Evolutionary conservation across 2,113 vertebrate genomes (phyloP), one percentile per base, ranked within the genome.

Genomic region (Callaeas wilsoni): DNA sequence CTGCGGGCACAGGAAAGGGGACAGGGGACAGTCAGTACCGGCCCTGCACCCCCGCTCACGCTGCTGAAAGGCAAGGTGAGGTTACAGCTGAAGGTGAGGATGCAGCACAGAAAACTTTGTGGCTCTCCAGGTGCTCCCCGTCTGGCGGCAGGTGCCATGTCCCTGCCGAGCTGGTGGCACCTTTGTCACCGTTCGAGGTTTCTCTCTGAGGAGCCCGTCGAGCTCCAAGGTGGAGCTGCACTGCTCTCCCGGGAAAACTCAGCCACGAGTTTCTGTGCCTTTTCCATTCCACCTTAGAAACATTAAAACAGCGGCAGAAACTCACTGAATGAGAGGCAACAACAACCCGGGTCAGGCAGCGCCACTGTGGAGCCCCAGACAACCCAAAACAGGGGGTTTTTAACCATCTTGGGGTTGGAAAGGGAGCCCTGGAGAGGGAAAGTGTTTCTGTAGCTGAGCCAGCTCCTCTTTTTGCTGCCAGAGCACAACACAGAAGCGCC

Each of bases 1-100:
- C 99, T 99, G 97, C 11, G 92, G 90, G 93, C 93, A 96, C 96
- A 93, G 93, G 12, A 76, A 49, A 68, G 63, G 86, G 92, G 59
- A 94, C 39, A 97, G 73, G 70, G 94, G 35, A 94, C 17, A 57
- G 85, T 98, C 41, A 97, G 50, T 3, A 14, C 13, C 12, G 1
- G 30, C 7, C 35, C 84, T 13, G 39, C 55, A 19, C 63, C 35
- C 21, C 32, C 0, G 13, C 35, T 26, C 69, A 35, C 6, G 0
- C 29, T 9, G 56, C 97, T 97, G 95, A 80, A 98, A 98, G 87
- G 84, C 90, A 98, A 97, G 95, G 95, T 47, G 44, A 87, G 86
- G 94, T 98, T 98, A 97, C 60, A 92, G 87, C 69, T 63, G 62
- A 25, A 71, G 94, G 68, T 20, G 22, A 86, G 94, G 97, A 96